Evolutionary conservation across 2,888 invertebrate genomes (phyloP), one percentile per base, ranked within the genome.

Genomic region (Eupithecia centaureata): DNA sequence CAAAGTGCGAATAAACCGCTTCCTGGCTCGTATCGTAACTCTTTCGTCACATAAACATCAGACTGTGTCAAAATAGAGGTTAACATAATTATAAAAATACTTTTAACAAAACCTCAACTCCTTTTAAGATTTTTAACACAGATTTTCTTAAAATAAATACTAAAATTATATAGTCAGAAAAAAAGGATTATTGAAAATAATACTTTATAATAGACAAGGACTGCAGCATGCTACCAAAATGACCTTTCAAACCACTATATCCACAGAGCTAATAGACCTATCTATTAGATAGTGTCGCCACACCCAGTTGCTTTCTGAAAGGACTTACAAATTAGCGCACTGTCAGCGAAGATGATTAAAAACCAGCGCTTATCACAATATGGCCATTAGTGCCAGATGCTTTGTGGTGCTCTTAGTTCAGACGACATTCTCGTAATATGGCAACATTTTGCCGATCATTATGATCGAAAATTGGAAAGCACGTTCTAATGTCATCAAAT

Each of bases 291-390:
- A 79, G 79, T 76, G 74, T 73, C 67, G 65, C 51, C 32, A 79
- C 86, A 79, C 83, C 84, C 79, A 76, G 73, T 71, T 64, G 71
- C 73, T 77, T 72, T 67, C 74, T 78, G 80, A 84, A 85, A 86
- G 81, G 80, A 72, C 62, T 76, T 67, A 73, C 74, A 79, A 84
- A 86, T 84, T 84, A 79, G 76, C 76, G 70, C 63, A 69, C 68
- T 82, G 86, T 83, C 88, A 86, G 79, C 77, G 69, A 73, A 77
- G 76, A 85, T 85, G 83, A 89, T 86, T 86, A 86, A 86, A 87
- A 87, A 84, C 81, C 70, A 71, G 75, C 73, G 79, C 75, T 80
- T 79, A 83, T 79, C 75, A 82, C 76, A 81, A 84, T 83, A 80
- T 76, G 70, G 79, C 81, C 76, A 83, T 86, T 86, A 86, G 79